Percentiles rank a stretch among this genome's conserved stretches.
phyloP scores from a whole-genome alignment of 2,888 invertebrate species.

The Hetaerina titia region DNA sequence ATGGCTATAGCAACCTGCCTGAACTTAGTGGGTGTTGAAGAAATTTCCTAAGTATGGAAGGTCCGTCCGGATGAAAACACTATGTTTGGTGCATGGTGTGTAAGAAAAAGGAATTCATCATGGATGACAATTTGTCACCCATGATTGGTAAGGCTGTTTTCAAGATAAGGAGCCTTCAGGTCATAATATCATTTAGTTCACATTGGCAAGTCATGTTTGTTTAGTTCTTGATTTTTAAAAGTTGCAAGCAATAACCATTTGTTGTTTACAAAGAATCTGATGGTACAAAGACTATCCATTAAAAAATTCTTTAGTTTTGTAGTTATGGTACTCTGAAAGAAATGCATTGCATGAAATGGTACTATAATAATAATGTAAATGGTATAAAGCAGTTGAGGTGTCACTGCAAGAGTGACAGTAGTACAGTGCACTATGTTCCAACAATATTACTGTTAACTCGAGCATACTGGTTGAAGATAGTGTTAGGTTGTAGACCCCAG shows the following conservation, averaged over 20 bases:
- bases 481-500: slow-evolving; percentile 61
- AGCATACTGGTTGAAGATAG: slow-evolving; percentile 48
- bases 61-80: slow-evolving; percentile 52
- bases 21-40: slow-evolving; percentile 16
- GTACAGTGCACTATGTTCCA: slow-evolving; percentile 65
- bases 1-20: slow-evolving; percentile 22
- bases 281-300: slow-evolving; percentile 60
- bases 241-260: slow-evolving; percentile 44
- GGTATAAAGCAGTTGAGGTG: slow-evolving; percentile 47
- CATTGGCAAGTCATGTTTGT: slow-evolving; percentile 36
- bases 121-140: not conserved
- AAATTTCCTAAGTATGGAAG: slow-evolving; percentile 53
- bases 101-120: not conserved
- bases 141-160: slow-evolving; percentile 56
- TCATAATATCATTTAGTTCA: slow-evolving; percentile 26
- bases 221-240: slow-evolving; percentile 46
- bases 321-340: slow-evolving; percentile 45
- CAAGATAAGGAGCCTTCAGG: slow-evolving; percentile 32
- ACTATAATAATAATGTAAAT: slow-evolving; percentile 47
- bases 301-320: slow-evolving; percentile 56
- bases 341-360: slow-evolving; percentile 50
- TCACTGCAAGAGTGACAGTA: slow-evolving; percentile 43
- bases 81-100: not conserved
- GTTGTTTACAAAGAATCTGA: slow-evolving; percentile 59
- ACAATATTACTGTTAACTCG: slow-evolving; percentile 54